Base-by-base conservation (phyloP, 1,140 invertebrate genomes). In the Tigriopus japonicus region DNA sequence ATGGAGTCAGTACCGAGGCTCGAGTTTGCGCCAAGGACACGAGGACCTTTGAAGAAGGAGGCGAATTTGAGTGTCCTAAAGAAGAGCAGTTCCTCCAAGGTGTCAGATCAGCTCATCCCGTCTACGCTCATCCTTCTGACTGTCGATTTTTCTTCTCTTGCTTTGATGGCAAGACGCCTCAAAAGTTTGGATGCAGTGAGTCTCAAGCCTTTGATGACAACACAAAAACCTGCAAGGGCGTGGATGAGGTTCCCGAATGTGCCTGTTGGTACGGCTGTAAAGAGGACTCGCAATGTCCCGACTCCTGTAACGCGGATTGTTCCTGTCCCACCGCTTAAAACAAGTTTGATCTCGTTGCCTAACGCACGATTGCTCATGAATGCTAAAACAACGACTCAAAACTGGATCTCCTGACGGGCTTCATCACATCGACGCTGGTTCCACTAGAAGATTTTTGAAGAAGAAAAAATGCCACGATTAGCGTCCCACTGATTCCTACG, bases 91-190 rank as follows among this genome's bases (percentile, higher is more conserved):
- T 76, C 1, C 80, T 79, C 2, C 80, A 80, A 53, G 82, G 81
- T 14, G 74, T 81, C 52, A 75, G 77, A 6, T 71, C 84, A 0
- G 83, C 83, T 0, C 83, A 87, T 69, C 85, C 85, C 0, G 84
- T 84, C 0, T 87, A 83, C 72, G 78, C 84, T 6, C 83, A 86
- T 71, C 81, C 84, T 0, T 81, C 84, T 35, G 85, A 88, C 68
- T 88, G 85, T 67, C 80, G 82, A 65, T 85, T 85, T 66, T 86
- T 86, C 71, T 87, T 86, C 72, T 85, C 87, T 62, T 87, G 85
- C 70, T 74, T 86, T 1, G 82, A 84, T 1, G 81, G 81, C 66
- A 80, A 80, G 67, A 78, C 84, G 69, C 87, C 88, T 1, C 77
- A 87, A 64, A 74, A 91, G 35, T 84, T 89, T 64, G 79, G 82